A percentile compares a stretch with the other conserved stretches of the same genome.
phyloP scores from a whole-genome alignment of 1,140 invertebrate species.

The Samia ricini region DNA sequence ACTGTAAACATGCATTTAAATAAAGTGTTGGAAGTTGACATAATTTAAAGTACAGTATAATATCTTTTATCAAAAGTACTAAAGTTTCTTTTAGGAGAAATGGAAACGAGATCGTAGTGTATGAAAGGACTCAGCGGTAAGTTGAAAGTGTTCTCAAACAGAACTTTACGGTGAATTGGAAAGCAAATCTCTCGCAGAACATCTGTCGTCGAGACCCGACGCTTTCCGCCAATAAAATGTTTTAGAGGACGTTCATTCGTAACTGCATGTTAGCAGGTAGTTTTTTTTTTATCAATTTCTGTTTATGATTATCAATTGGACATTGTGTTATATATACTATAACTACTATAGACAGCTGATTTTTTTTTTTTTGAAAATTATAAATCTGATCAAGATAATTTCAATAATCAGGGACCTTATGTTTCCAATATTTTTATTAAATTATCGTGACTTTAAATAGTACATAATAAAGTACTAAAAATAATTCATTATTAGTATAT shows the following conservation, averaged over 20 bases:
- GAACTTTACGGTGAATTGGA: conserved; percentile 42
- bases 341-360: no score
- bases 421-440: no score
- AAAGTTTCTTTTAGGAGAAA: neutral
- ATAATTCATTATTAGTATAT: no score
- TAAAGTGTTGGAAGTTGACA: no score
- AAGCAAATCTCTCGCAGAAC: conserved; percentile 56
- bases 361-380: no score
- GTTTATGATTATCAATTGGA: conserved; percentile 50
- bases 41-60: no score
- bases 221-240: conserved; percentile 66
- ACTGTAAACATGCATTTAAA: no score
- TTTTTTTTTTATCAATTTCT: conserved; percentile 56
- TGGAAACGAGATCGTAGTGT: conserved; percentile 24
- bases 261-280: conserved; percentile 62
- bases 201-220: conserved; percentile 51
- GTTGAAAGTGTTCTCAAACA: conserved; percentile 37
- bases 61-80: no score
- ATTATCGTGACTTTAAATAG: no score
- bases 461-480: no score
- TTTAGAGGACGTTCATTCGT: conserved; percentile 53
- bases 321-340: neutral
- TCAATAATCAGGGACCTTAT: no score
- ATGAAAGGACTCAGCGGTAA: conserved; percentile 35
- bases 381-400: no score